phyloP scores from a whole-genome alignment of 2,113 vertebrate genomes.

The Takifugu bimaculatus region DNA sequence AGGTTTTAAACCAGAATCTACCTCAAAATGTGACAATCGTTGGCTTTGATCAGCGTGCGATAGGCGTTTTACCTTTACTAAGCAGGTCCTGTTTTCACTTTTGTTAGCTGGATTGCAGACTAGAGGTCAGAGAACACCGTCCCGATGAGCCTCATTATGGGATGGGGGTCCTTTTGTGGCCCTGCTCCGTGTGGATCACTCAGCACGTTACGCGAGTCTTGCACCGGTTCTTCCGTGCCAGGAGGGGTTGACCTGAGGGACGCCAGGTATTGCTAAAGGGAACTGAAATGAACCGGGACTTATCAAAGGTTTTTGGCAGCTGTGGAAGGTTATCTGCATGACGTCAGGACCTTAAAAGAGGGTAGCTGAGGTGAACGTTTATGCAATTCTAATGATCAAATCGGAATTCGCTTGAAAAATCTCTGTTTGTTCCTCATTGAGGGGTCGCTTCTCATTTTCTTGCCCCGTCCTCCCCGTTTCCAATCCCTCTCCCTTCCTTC shows the following conservation, averaged over 20 bases:
- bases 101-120: no score
- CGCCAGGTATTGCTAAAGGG: constrained; percentile 14
- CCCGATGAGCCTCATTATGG: no score
- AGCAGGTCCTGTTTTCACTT: no score
- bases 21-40: no score
- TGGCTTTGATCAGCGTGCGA: no score
- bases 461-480: constrained; percentile 10
- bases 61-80: no score
- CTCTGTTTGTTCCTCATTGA: neutral
- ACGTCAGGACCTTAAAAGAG: no score
- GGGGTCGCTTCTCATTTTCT: constrained; percentile 15
- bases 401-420: neutral
- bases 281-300: constrained; percentile 13
- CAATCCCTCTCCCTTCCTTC: constrained; percentile 3
- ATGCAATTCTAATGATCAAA: neutral
- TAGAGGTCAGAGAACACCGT: no score
- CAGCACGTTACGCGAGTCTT: neutral
- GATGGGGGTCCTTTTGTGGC: no score
- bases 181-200: no score
- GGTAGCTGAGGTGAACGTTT: neutral
- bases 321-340: no score
- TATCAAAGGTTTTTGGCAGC: constrained; percentile 2
- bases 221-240: constrained; percentile 1
- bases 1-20: no score
- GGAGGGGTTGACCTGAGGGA: constrained; percentile 5